Conservation (phyloP, 1,140 invertebrate species). For the Frieseomelitta varia region DNA sequence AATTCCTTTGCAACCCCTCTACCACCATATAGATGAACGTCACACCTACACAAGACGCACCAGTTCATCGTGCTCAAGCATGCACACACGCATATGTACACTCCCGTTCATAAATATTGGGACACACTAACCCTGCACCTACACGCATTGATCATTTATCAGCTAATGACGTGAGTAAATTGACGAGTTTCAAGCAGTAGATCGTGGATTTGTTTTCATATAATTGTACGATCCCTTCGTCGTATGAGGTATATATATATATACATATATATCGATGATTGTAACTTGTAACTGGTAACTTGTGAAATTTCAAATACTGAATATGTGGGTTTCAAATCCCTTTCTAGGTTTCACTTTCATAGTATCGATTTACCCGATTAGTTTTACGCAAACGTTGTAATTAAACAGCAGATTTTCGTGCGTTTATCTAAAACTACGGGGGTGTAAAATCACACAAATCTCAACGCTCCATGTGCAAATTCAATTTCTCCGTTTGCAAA, state of each 20-base stretch:
- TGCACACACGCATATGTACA: neutral
- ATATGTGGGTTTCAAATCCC: no score
- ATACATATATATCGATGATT: no score
- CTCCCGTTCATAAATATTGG: neutral
- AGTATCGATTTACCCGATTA: no score
- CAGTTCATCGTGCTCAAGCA: neutral
- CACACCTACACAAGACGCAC: neutral
- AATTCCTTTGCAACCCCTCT: constrained; percentile 69
- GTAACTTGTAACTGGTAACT: no score
- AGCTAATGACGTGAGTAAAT: neutral
- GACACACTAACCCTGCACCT: neutral
- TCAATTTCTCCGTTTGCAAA: neutral
- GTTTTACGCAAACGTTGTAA: no score
- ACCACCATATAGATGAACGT: neutral
- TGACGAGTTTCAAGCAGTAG: neutral
- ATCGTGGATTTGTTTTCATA: neutral
- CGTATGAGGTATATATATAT: no score
- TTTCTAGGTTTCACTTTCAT: no score
- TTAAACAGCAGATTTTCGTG: no score
- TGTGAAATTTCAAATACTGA: no score
- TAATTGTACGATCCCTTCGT: neutral
- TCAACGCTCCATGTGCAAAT: neutral
- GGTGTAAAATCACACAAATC: no score
- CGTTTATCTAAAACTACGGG: no score
- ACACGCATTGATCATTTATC: neutral